Evolutionary conservation across 1,140 invertebrate genomes (phyloP), one percentile per base, ranked within the genome.

Genomic region (Brachionus paranguensis): DNA sequence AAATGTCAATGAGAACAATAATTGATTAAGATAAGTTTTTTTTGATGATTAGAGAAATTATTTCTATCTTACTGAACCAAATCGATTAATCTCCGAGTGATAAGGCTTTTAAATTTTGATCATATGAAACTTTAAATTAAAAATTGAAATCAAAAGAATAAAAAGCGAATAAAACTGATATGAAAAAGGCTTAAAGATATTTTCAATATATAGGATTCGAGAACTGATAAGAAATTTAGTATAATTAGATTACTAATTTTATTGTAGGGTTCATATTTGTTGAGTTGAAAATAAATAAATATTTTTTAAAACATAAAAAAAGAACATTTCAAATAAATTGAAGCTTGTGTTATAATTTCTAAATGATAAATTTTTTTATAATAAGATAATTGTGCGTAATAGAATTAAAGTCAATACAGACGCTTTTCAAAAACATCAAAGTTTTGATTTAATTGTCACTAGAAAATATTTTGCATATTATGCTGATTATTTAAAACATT

Each of bases 171-270:
- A 45, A 72, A 41, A 72, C 68, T 72, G 65, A 68, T 68, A 68
- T 68, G 65, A 68, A 33, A 33, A 68, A 37, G 11, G 65, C 27
- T 68, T 33, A 68, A 29, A 68, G 65, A 68, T 68, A 68, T 68
- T 33, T 68, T 68, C 33, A 33, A 33, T 68, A 33, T 33, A 68
- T 68, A 68, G 33, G n/a, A 68, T 41, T 41, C 43, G 11, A 41
- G 43, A 72, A 43, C 68, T 72, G 68, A 72, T 72, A 72, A 72
- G 68, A 72, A 72, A 72, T 41, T 20, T 72, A 8, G 12, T 72
- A 72, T 72, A 72, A 72, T 72, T 41, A 72, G 37, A 72, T 72
- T 43, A 43, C 68, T 41, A 41, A 72, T 41, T 41, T 41, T 43
- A 43, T 72, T 72, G 14, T 33, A 24, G 12, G 65, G 24, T 20